A percentile compares a stretch with the other conserved stretches of the same genome.
Conservation (phyloP, 1,140 invertebrate genomes). For the Saccostrea glomerata region DNA sequence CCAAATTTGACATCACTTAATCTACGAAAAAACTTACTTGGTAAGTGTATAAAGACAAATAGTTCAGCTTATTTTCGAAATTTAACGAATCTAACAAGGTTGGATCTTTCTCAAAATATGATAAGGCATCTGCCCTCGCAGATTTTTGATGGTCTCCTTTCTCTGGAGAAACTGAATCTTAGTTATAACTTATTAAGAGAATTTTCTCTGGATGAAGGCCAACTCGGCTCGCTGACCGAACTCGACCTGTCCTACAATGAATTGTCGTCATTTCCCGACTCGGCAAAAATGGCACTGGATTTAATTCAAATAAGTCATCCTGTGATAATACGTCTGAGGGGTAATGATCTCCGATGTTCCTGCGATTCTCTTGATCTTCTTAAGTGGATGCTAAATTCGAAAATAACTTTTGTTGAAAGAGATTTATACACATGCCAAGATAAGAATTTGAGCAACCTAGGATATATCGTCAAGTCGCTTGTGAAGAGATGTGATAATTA, state of each 20-base stretch:
- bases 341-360: not conserved
- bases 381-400: not conserved
- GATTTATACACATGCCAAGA: not conserved
- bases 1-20: not conserved
- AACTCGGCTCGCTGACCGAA: not conserved
- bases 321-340: not conserved
- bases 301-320: not conserved
- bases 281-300: not conserved
- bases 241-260: conserved; percentile 39
- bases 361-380: conserved; percentile 26
- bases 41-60: not conserved
- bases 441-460: not conserved
- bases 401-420: not conserved
- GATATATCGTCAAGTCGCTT: not conserved
- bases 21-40: conserved; percentile 29
- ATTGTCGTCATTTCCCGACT: not conserved
- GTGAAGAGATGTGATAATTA: conserved; percentile 12
- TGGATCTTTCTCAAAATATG: conserved; percentile 35
- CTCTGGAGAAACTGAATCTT: conserved; percentile 23
- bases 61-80: not conserved
- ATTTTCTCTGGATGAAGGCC: not conserved
- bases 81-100: not conserved
- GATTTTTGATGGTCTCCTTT: conserved; percentile 11
- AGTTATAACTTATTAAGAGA: conserved; percentile 16
- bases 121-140: not conserved